Conservation (phyloP, 1,140 invertebrate species). For the Hylyphantes graminicola region DNA sequence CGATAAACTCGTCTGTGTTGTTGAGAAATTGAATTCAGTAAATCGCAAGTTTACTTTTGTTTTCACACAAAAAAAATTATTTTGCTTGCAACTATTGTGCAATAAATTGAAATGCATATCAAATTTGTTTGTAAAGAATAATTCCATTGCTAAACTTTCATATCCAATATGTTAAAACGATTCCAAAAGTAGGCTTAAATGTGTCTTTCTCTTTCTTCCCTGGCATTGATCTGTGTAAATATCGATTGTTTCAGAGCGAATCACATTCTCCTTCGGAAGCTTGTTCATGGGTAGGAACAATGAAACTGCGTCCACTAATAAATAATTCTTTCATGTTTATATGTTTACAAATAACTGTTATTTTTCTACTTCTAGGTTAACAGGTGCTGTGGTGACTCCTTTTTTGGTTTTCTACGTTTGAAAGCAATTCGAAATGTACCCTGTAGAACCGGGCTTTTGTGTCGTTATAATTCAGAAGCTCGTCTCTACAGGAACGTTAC, state of each 20-base stretch:
- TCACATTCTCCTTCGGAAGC: not conserved
- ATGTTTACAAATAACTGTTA: not conserved
- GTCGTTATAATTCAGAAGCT: conserved; percentile 49
- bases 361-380: not conserved
- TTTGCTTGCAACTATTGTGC: too few species aligned
- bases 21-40: too few species aligned
- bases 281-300: not conserved
- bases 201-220: too few species aligned
- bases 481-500: conserved; percentile 58
- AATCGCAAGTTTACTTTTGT: too few species aligned
- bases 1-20: too few species aligned
- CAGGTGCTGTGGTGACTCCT: not conserved
- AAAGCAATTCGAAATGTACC: conserved; percentile 40
- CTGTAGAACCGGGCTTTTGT: conserved; percentile 52
- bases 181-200: too few species aligned
- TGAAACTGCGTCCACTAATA: not conserved
- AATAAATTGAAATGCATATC: too few species aligned
- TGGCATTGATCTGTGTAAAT: not conserved
- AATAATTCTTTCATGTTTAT: not conserved
- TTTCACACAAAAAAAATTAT: too few species aligned
- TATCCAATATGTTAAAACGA: too few species aligned
- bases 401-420: not conserved
- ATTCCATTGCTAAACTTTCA: too few species aligned
- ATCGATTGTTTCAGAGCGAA: not conserved
- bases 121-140: too few species aligned